Evolutionary conservation across 92 coral and sea anemone genomes (phyloP).

Genomic region (Porites cylindrica): DNA sequence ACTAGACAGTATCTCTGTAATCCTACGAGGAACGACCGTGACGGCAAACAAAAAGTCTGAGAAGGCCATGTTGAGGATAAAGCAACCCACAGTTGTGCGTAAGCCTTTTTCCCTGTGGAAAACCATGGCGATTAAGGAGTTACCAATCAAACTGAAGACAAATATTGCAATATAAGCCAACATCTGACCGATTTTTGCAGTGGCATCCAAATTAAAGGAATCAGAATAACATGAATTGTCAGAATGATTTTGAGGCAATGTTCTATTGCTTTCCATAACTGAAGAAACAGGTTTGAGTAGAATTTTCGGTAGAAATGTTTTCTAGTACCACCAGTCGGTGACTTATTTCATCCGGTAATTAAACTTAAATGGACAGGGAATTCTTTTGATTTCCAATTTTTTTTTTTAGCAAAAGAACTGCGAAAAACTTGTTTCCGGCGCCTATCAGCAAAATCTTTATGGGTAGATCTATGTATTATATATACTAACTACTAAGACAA

Average conservation of each 20-base stretch:
- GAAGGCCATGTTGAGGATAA: constrained; percentile 68
- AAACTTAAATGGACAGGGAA: neutral
- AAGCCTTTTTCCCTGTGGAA: constrained; percentile 30
- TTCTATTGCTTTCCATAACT: constrained; percentile 30
- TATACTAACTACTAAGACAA: neutral
- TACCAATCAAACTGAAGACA: constrained; percentile 36
- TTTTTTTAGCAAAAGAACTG: neutral
- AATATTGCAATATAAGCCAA: constrained; percentile 26
- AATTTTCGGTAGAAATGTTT: too few species aligned
- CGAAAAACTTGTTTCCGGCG: neutral
- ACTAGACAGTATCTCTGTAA: constrained; percentile 37
- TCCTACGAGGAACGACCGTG: constrained; percentile 36
- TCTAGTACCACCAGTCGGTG: too few species aligned
- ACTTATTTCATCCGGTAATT: too few species aligned
- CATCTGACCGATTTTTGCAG: constrained; percentile 23
- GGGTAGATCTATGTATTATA: neutral
- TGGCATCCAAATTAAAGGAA: neutral
- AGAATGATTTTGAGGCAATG: neutral
- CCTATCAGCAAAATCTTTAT: neutral
- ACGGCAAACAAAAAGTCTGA: constrained; percentile 62
- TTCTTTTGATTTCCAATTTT: neutral
- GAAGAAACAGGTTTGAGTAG: too few species aligned
- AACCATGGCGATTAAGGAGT: constrained; percentile 48
- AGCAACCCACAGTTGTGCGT: constrained; percentile 48
- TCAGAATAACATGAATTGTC: neutral